These are phyloP conservation scores for Scaptodrosophila latifasciaeformis DNA, from an alignment of 2,888 invertebrate genomes.

Conservation along the genomic window DNA sequence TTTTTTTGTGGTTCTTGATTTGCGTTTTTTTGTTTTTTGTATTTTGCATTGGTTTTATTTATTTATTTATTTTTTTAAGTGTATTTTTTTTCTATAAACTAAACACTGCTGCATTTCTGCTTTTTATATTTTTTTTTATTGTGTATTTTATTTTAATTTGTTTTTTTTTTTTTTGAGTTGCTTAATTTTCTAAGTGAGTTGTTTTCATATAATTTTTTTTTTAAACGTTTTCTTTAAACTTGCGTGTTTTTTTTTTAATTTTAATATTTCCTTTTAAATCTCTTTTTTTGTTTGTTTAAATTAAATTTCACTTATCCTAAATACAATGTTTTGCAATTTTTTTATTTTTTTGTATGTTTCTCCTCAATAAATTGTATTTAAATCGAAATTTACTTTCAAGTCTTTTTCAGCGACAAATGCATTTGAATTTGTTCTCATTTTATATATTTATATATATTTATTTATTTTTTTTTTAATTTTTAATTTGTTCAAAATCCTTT, in stretches of 20 bases:
- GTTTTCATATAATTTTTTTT: conserved; percentile 41
- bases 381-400: conserved; percentile 65
- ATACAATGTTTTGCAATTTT: conserved; percentile 57
- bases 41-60: conserved; percentile 36
- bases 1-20: conserved; percentile 39
- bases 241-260: conserved; percentile 27
- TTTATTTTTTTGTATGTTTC: conserved; percentile 31
- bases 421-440: conserved; percentile 66
- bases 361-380: conserved; percentile 57
- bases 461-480: conserved; percentile 33
- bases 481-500: conserved; percentile 59
- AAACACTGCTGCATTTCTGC: conserved; percentile 55
- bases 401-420: conserved; percentile 68
- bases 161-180: conserved; percentile 17
- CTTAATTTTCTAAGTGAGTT: conserved; percentile 58
- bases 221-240: conserved; percentile 47
- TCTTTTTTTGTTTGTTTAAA: conserved; percentile 26
- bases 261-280: conserved; percentile 29
- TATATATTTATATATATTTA: too few relatives aligned
- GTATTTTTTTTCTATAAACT: conserved; percentile 57
- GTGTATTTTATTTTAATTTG: conserved; percentile 33
- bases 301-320: conserved; percentile 64
- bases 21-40: conserved; percentile 36
- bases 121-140: conserved; percentile 41
- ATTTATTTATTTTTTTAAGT: conserved; percentile 45